Percentiles rank a stretch among this genome's conserved stretches.
phyloP scores from a whole-genome alignment of 2,113 vertebrate species.

The Oryzias melastigma region DNA sequence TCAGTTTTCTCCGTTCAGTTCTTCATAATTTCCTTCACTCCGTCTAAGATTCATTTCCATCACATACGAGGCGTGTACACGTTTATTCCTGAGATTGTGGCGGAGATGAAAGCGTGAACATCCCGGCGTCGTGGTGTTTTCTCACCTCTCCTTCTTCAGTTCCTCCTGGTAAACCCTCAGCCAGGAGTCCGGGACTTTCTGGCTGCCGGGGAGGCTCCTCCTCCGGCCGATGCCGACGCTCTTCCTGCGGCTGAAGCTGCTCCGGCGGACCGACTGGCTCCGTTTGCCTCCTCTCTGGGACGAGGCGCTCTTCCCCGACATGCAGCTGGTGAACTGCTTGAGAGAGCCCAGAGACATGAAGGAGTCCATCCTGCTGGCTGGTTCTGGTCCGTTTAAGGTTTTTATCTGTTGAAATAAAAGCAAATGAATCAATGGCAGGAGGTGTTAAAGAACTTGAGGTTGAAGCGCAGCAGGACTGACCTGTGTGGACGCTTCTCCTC shows the following conservation, averaged over 20 bases:
- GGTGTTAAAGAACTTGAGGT: neutral
- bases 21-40: too few species aligned
- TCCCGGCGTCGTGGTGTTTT: too few species aligned
- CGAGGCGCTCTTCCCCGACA: conserved; percentile 31
- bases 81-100: too few species aligned
- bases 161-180: conserved; percentile 65
- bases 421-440: neutral
- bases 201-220: conserved; percentile 62
- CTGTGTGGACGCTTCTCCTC: conserved; percentile 6
- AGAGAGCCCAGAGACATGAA: conserved; percentile 54
- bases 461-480: conserved; percentile 24
- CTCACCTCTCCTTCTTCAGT: conserved; percentile 73
- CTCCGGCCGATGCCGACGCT: conserved; percentile 67
- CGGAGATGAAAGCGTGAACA: too few species aligned
- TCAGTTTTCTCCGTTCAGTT: too few species aligned
- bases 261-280: conserved; percentile 55
- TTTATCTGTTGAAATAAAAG: conserved; percentile 28
- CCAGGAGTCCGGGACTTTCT: conserved; percentile 73
- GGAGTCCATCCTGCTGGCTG: conserved; percentile 53
- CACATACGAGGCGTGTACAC: too few species aligned
- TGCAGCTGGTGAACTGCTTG: conserved; percentile 65
- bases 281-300: conserved; percentile 16
- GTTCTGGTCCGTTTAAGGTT: neutral
- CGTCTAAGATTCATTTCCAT: too few species aligned
- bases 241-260: conserved; percentile 63